Conservation (phyloP, 2,113 vertebrate genomes). For the Gymnogyps californianus region DNA sequence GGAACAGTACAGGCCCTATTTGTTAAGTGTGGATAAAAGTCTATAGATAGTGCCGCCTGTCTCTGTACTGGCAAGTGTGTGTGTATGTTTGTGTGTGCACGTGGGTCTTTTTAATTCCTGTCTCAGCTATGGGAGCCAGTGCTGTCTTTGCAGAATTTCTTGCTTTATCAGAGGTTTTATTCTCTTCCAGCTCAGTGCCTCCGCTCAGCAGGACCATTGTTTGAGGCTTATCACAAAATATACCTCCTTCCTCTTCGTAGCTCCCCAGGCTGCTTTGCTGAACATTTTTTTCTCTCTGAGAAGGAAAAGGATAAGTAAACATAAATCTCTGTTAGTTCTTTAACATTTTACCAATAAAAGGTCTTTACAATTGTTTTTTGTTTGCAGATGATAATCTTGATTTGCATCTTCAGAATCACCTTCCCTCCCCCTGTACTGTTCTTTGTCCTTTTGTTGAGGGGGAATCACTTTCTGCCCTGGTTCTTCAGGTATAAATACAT, state of each 20-base stretch:
- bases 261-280: neutral
- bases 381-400: neutral
- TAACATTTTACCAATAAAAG: neutral
- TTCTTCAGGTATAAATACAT: neutral
- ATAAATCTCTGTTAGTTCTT: neutral
- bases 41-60: neutral
- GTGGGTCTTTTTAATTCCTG: neutral
- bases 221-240: constrained; percentile 21
- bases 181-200: constrained; percentile 6
- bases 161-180: constrained; percentile 33
- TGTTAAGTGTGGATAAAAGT: neutral
- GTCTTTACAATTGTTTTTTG: neutral
- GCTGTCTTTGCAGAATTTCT: constrained; percentile 52
- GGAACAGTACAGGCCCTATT: neutral
- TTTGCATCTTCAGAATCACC: neutral
- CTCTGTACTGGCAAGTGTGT: neutral
- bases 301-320: neutral
- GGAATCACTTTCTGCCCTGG: neutral
- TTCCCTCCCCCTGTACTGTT: neutral
- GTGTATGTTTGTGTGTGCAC: neutral
- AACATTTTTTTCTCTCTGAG: neutral
- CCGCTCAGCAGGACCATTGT: constrained; percentile 15
- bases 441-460: neutral
- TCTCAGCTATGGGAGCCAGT: neutral
- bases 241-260: neutral